phyloP scores from a whole-genome alignment of 1,140 invertebrate genomes.

The Copidosoma floridanum region DNA sequence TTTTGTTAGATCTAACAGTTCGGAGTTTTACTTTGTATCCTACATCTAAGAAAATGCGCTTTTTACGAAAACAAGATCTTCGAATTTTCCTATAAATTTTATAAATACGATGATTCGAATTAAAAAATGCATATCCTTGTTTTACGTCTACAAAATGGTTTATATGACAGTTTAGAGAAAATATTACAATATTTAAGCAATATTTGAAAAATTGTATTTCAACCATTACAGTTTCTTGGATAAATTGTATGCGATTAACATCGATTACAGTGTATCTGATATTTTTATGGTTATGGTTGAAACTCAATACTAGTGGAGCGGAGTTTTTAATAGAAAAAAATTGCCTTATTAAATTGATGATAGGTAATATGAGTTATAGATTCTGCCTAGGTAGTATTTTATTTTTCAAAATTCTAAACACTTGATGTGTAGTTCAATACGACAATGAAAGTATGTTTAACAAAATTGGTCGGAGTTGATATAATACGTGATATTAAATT shows the following conservation, averaged over 20 bases:
- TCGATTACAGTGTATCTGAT: conserved; percentile 7
- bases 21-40: conserved; percentile 5
- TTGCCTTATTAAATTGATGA: too few species aligned
- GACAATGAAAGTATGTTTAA: too few species aligned
- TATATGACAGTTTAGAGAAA: not conserved
- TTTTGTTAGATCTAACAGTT: conserved; percentile 31
- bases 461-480: too few species aligned
- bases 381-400: too few species aligned
- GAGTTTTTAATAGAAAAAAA: conserved; percentile 5
- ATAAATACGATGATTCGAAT: too few species aligned
- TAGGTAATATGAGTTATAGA: too few species aligned
- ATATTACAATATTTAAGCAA: too few species aligned
- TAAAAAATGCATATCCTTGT: conserved; percentile 22
- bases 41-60: not conserved
- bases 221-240: not conserved
- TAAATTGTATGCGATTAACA: not conserved
- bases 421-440: too few species aligned
- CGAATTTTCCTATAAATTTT: too few species aligned
- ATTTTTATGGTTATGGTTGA: conserved; percentile 10
- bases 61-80: conserved; percentile 12
- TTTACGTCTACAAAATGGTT: conserved; percentile 10
- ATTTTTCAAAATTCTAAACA: too few species aligned
- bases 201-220: conserved; percentile 10
- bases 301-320: conserved; percentile 2
- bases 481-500: too few species aligned